Percentiles rank a stretch among this genome's conserved stretches.
phyloP scores from a whole-genome alignment of 2,797 vertebrate species.

The Leptoclinus maculatus region DNA sequence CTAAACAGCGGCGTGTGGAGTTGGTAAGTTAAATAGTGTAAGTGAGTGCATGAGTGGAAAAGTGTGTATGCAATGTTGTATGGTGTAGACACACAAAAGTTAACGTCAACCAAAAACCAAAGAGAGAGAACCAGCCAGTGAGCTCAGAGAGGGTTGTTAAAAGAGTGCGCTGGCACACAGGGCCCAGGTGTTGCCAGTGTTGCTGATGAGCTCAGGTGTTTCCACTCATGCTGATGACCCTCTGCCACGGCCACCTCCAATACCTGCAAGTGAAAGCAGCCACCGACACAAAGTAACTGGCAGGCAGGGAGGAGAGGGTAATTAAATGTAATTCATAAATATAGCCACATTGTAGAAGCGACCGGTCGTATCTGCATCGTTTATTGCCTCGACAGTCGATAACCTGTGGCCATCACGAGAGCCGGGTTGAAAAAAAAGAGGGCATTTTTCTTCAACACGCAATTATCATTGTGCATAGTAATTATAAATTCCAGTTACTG shows the following conservation, averaged over 20 bases:
- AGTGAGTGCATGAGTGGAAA: background rate
- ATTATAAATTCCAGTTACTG: conserved; percentile 11
- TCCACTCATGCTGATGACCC: background rate
- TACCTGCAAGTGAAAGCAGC: background rate
- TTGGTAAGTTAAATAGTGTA: background rate
- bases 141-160: background rate
- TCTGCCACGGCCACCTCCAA: background rate
- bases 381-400: background rate
- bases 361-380: background rate
- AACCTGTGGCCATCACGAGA: background rate
- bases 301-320: background rate
- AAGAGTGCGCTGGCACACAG: background rate
- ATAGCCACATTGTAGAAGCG: background rate
- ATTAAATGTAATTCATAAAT: background rate
- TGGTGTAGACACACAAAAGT: background rate
- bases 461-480: conserved; percentile 1
- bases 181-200: background rate
- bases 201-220: background rate
- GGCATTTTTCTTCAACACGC: background rate
- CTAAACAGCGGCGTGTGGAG: background rate
- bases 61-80: background rate
- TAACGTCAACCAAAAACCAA: background rate
- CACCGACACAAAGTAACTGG: background rate
- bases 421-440: background rate
- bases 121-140: background rate